Evolutionary conservation across 2,113 vertebrate species (phyloP), one percentile per base, ranked within the genome.

Genomic region (Ammodytes marinus): DNA sequence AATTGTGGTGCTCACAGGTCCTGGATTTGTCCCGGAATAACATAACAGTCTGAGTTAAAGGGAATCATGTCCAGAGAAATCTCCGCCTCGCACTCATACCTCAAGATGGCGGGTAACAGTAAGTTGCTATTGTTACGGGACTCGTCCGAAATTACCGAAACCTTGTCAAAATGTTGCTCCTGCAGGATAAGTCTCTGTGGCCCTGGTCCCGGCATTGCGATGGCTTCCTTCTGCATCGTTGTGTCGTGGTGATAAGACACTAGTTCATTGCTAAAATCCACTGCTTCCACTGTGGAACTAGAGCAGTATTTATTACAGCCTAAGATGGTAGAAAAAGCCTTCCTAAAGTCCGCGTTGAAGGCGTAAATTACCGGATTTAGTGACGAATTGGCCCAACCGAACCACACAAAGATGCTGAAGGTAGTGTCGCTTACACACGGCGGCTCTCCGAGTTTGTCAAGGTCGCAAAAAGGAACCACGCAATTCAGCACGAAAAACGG

Each of bases 401-500:
- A 95, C 96, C 96, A 97, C 42, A 95, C 95, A 6, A 96, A 97
- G 86, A 97, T 80, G 7, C 93, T 96, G 88, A 97, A 96, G 35
- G 94, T 95, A 37, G 94, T 95, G 83, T 95, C 93, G 89, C 93
- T 89, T 59, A 97, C 69, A 2, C 96, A 97, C 45, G 87, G 84
- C 1, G 86, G 74, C 5, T 66, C 88, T 3, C 87, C 84, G 6
- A 69, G 69, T 9, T 50, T 27, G 45, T 87, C 84, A 39, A 46
- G 42, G 13, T 88, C 90, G 52, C 96, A 97, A 90, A 97, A 96
- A 2, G 96, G 96, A 35, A 96, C 88, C 88, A 96, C 89, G 57
- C 96, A 97, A 85, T 95, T 97, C 42, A 97, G 92, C 8, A 97
- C 91, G 79, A 97, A 97, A 35, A 97, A 97, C 0, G 96, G 96